Evolutionary conservation across 2,797 vertebrate species (phyloP), one percentile per base, ranked within the genome.

Genomic region (Leptodactylus fallax): DNA sequence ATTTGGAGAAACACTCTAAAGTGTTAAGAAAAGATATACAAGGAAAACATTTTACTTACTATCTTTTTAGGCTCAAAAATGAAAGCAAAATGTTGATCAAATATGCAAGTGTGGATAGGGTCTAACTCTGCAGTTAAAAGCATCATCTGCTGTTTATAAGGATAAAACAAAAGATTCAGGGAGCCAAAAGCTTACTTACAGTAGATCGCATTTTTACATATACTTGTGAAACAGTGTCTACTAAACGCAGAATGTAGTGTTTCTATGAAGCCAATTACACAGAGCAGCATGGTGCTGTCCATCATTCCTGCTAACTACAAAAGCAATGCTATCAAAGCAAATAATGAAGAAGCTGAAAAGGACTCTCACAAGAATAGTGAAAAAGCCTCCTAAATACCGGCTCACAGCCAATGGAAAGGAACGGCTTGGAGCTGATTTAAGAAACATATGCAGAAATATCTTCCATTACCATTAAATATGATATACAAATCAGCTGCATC

Each of bases 201-300:
- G 36, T 36, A 36, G 61, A 90, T 88, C 36, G 87, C 82, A 91
- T 85, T 91, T 86, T 90, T 91, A 90, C 88, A 91, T 93, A 94
- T 94, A 92, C 94, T 95, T 93, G 92, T 93, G 92, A 94, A 94
- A 93, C 55, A 80, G 80, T 90, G n/a, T 72, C 14, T 47, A 16
- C 69, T 19, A n/a, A 21, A 21, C 11, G 45, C 11, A 74, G 10
- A n/a, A 74, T 49, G 6, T 12, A 21, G 45, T 91, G 92, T 90
- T 92, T 91, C 23, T 86, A 90, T 92, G 93, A 94, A 94, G 91
- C 91, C 93, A 95, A 94, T 94, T 95, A 95, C 94, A 93, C 90
- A 93, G 91, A 95, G 91, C 93, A 95, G 92, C 93, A 94, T 95
- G 94, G 94, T 92, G 91, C 90, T 94, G 94, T 94, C 95, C 93